These are phyloP conservation scores for Phyllotreta striolata DNA, from an alignment of 2,888 invertebrate genomes.

Conservation along the genomic window DNA sequence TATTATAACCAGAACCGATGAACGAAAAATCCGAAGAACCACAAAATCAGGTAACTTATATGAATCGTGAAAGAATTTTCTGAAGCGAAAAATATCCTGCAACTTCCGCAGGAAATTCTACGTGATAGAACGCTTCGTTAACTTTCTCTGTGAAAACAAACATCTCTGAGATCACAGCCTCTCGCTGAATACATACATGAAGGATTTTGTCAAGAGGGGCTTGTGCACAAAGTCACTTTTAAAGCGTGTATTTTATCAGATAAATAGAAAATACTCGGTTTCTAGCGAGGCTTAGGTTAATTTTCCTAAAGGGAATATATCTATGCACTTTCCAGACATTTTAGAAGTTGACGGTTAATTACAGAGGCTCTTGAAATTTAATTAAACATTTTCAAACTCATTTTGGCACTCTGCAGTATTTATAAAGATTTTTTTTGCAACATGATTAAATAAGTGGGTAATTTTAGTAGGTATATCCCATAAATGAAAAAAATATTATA, in stretches of 20 bases:
- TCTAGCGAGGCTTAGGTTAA: no score
- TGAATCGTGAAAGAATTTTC: constrained; percentile 46
- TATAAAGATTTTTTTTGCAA: no score
- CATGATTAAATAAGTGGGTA: no score
- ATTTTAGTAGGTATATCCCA: no score
- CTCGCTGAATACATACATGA: constrained; percentile 47
- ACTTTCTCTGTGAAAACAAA: constrained; percentile 48
- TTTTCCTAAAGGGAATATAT: no score
- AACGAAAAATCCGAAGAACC: constrained; percentile 32
- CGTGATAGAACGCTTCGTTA: constrained; percentile 56
- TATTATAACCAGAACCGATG: constrained; percentile 21
- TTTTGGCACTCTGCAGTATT: no score
- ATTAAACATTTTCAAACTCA: no score
- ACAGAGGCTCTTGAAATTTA: no score
- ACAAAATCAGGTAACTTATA: constrained; percentile 44
- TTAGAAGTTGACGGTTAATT: no score
- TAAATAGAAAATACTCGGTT: no score
- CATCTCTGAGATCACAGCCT: constrained; percentile 31
- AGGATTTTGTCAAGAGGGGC: constrained; percentile 3
- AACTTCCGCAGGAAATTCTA: constrained; percentile 51
- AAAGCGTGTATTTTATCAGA: not conserved
- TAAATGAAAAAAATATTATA: no score
- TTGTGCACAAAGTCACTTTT: constrained; percentile 7
- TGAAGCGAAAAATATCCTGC: constrained; percentile 52
- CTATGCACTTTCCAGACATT: no score